phyloP scores from a whole-genome alignment of 2,797 vertebrate genomes.

The Oreonectes daqikongensis region DNA sequence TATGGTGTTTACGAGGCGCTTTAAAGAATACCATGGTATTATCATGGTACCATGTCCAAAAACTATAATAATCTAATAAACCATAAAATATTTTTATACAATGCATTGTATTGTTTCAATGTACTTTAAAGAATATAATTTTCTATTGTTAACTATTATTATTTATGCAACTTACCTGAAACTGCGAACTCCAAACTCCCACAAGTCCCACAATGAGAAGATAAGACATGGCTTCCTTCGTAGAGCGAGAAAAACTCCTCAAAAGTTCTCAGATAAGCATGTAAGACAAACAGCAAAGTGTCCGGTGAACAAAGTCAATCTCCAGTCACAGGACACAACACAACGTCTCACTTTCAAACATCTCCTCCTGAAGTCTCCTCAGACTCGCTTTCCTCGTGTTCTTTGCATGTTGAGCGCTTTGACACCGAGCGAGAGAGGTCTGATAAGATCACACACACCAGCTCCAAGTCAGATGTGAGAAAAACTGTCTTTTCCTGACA shows the following conservation, averaged over 20 bases:
- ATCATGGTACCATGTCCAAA: too few relatives aligned
- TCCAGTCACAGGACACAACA: constrained; percentile 17
- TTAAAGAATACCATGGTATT: too few relatives aligned
- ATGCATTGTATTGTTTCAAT: too few relatives aligned
- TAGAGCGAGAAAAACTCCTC: constrained; percentile 19
- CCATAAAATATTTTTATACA: too few relatives aligned
- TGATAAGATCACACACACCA: constrained; percentile 28
- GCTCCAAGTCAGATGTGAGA: constrained; percentile 58
- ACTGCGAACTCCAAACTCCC: constrained; percentile 43
- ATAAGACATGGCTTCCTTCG: constrained; percentile 55
- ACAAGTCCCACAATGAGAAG: constrained; percentile 53
- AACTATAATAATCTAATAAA: too few relatives aligned
- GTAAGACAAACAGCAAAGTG: constrained; percentile 25
- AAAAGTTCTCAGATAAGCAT: constrained; percentile 44
- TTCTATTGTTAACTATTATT: too few relatives aligned
- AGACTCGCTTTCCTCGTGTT: constrained; percentile 11
- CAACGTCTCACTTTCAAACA: constrained; percentile 15
- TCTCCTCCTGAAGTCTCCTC: constrained; percentile 16
- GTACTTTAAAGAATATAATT: too few relatives aligned
- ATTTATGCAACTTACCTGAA: constrained; percentile 47
- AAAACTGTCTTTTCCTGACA: constrained; percentile 70
- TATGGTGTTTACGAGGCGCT: too few relatives aligned
- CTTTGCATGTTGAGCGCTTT: constrained; percentile 24
- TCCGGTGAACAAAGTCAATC: constrained; percentile 10
- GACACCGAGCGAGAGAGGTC: constrained; percentile 30